Evolutionary conservation across 2,888 invertebrate species (phyloP), one percentile per base, ranked within the genome.

Genomic region (Byasa hedistus): DNA sequence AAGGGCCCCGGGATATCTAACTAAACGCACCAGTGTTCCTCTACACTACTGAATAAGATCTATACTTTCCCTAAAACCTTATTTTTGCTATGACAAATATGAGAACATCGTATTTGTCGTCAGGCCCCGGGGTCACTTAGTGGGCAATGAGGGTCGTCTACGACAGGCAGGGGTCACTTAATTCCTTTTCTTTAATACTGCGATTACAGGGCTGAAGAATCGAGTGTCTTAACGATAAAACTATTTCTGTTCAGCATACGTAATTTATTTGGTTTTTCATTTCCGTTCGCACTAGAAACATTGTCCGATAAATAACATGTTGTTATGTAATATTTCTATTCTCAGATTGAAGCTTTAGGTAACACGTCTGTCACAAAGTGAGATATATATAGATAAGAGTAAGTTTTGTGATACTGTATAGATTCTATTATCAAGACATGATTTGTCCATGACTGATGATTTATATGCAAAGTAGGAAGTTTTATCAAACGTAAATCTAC

Each of bases 401-500:
- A 73, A 74, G 73, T 75, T 71, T 73, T 75, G 69, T 70, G 54
- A 70, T 74, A 72, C 74, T 70, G 71, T 57, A 65, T 52, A 64
- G 70, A 61, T 68, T 68, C 70, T 61, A 73, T 68, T 68, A 71
- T 70, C 70, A 70, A 65, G 76, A 75, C 77, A 78, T 72, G 77
- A 78, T 79, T 65, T 52, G 58, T 64, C 57, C 44, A 56, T 61
- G 64, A 59, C 58, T 62, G 70, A 70, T 63, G 72, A 73, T 73
- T 73, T 76, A 70, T 69, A 64, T 69, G 57, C 68, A 71, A 71
- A 69, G 65, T 69, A 78, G 76, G 77, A 78, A 77, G 71, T 76
- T 75, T 75, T 74, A 75, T 77, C 75, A 75, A 73, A 74, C 67
- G 67, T 67, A 73, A 70, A 73, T 74, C 69, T 62, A 54, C 23